Base-by-base conservation (phyloP, 2,113 vertebrate genomes). In the Mormyrus lacerda region DNA sequence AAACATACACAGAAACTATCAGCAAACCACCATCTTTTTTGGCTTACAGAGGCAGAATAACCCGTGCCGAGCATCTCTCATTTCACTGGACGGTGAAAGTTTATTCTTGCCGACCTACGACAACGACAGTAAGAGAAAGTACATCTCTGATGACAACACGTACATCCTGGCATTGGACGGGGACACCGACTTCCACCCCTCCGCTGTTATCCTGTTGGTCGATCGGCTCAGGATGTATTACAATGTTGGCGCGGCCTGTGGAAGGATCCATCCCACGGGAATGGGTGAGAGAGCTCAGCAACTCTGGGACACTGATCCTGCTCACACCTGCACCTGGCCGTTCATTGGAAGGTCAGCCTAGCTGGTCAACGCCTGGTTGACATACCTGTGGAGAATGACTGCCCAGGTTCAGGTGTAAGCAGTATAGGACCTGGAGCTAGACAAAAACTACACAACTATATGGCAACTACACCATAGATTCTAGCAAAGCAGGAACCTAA, bases 201-300 rank as follows among this genome's bases (percentile, higher is more conserved):
- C 94, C 87, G 95, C 96, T 89, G 89, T 97, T 45, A 94, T 96
- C 91, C 91, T 97, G 55, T 93, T 97, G 21, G 93, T 97, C 0
- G 96, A 97, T 91, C 95, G 96, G 85, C 94, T 97, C 87, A 94
- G 95, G 89, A 96, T 96, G 95, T 96, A 96, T 90, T 90, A 91
- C 0, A 95, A 92, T 48, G 96, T 97, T 13, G 96, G 96, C 21
- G 96, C 96, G 58, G 96, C 96, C 17, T 97, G 96, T 92, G 96
- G 96, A 87, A 94, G 96, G 91, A 97, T 97, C 88, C 96, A 97
- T 90, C 96, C 96, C 1, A 97, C 96, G 65, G 96, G 96, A 90
- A 96, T 96, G 95, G 96, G 96, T 97, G 92, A 91, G 94, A 42
- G 50, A 27, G 2, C 27, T 27, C 35, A 42, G 48, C 15, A 58